Base-by-base conservation (phyloP, 2,888 invertebrate genomes). In the Hofmannophila pseudospretella region DNA sequence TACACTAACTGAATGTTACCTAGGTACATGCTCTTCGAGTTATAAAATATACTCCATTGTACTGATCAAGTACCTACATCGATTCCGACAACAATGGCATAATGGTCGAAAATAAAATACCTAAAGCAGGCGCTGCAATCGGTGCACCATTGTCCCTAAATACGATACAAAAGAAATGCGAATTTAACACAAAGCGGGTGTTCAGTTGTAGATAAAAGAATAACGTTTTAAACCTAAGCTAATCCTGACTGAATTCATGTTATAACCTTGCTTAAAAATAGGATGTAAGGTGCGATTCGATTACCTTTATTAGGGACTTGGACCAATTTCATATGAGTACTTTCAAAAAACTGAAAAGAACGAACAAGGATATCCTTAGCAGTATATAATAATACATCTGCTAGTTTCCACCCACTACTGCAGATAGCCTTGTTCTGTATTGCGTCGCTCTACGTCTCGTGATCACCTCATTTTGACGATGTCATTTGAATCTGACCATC, bases 91-190 rank as follows among this genome's bases (percentile, higher is more conserved):
- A 74, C 72, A 79, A 75, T 66, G 58, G 67, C 61, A 67, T 72
- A 74, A 78, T 74, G 61, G 68, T 55, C 58, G 59, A 70, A 78
- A 80, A 80, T 74, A 79, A 79, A 78, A 72, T 67, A 67, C 57
- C 65, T 67, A 67, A 70, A 72, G 58, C 61, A 66, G 62, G 56
- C 23, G 53, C 65, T 69, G 73, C 81, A 80, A 79, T 81, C 70
- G 72, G 66, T 62, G 70, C 54, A 62, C 79, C 64, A 81, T 82
- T 81, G 81, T 82, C 74, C 77, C 63, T 76, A 70, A 77, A 73
- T 66, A 67, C 63, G 61, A 50, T 55, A 75, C 69, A 75, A 78
- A 72, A 73, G 74, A 67, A 72, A 62, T 62, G 56, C 65, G 66
- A 63, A 66, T 67, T 65, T 60, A 67, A 62, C 61, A 55, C 61